Evolutionary conservation across 2,797 vertebrate genomes (phyloP).

Genomic region (Danio choprae): DNA sequence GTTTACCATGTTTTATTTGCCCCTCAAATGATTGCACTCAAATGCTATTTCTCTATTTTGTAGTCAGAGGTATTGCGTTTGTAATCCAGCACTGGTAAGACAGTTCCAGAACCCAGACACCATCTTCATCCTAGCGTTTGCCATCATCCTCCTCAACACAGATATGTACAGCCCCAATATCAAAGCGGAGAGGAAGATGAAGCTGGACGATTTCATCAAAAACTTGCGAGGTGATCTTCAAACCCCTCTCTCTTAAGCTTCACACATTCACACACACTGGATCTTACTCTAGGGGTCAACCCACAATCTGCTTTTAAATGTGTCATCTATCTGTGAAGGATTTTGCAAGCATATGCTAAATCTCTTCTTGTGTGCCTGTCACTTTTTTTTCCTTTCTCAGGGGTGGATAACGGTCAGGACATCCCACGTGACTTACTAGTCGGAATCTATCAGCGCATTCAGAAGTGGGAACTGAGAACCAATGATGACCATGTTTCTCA

Average conservation of each 20-base stretch:
- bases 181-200: slow-evolving; percentile 96
- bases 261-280: not conserved
- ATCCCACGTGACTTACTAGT: slow-evolving; percentile 92
- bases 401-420: slow-evolving; percentile 91
- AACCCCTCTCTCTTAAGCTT: not conserved
- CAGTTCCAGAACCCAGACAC: slow-evolving; percentile 97
- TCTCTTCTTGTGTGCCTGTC: slow-evolving; percentile 13
- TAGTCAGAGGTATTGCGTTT: slow-evolving; percentile 95
- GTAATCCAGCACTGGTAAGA: slow-evolving; percentile 92
- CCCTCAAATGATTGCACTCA: not conserved
- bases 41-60: slow-evolving; percentile 1
- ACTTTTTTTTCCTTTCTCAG: slow-evolving; percentile 65
- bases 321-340: slow-evolving; percentile 7
- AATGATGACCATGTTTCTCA: slow-evolving; percentile 97
- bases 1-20: not conserved
- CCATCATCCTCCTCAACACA: slow-evolving; percentile 96
- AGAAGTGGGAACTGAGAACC: slow-evolving; percentile 92
- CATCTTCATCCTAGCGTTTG: slow-evolving; percentile 96
- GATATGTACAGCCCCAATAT: slow-evolving; percentile 98
- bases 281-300: not conserved
- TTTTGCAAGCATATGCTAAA: slow-evolving; percentile 9
- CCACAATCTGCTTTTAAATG: slow-evolving; percentile 14
- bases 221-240: slow-evolving; percentile 85
- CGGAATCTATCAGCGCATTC: slow-evolving; percentile 93
- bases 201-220: slow-evolving; percentile 96